Evolutionary conservation across 2,113 vertebrate genomes (phyloP).

Genomic region (Paradoxurus hermaphroditus): DNA sequence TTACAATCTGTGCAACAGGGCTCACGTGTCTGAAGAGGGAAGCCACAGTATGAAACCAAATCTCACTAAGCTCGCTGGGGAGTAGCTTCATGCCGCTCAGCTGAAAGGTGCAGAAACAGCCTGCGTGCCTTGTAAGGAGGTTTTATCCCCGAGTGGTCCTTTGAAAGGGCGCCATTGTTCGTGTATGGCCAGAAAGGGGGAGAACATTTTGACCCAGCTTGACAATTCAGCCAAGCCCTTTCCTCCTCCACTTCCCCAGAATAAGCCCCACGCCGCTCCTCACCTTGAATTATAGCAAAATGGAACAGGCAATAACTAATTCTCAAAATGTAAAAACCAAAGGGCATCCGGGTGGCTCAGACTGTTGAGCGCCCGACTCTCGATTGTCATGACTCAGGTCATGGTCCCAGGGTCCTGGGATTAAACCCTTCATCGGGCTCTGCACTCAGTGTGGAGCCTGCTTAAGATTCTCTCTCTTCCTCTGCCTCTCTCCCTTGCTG

Average conservation of each 20-base stretch:
- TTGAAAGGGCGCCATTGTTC: not conserved
- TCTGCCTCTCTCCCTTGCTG: too few species aligned
- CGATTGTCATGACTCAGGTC: too few species aligned
- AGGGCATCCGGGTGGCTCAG: too few species aligned
- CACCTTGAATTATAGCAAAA: not conserved
- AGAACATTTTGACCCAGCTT: not conserved
- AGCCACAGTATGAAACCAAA: not conserved
- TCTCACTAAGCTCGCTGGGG: not conserved
- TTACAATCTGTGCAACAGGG: not conserved
- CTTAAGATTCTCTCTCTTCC: too few species aligned
- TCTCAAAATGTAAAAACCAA: not conserved
- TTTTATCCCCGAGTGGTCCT: not conserved
- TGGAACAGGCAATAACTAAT: not conserved
- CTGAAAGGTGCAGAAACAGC: not conserved
- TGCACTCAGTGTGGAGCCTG: too few species aligned
- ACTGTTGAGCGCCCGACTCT: too few species aligned
- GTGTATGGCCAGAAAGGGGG: not conserved
- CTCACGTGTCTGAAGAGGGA: not conserved
- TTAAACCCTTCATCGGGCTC: too few species aligned
- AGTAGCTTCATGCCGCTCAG: not conserved
- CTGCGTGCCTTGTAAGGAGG: not conserved
- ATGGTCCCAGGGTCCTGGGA: too few species aligned
- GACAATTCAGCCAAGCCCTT: not conserved
- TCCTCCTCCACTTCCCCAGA: not conserved
- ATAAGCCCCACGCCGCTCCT: not conserved